Conservation (phyloP, 2,888 invertebrate species). For the Hydroisotoma schaefferi region DNA sequence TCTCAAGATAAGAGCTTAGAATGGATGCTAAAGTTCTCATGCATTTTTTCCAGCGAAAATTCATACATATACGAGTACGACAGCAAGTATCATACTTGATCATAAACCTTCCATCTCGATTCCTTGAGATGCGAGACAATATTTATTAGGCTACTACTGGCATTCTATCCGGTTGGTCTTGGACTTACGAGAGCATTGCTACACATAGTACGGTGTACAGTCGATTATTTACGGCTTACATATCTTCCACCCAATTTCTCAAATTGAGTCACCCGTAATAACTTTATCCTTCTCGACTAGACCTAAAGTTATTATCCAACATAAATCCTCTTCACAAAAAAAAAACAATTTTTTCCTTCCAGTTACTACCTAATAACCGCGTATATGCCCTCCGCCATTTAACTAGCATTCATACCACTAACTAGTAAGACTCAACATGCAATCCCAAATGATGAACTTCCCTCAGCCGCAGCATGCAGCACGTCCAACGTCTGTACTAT, state of each 20-base stretch:
- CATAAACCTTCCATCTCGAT: not conserved
- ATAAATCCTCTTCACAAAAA: not conserved
- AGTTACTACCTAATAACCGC: too few relatives aligned
- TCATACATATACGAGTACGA: not conserved
- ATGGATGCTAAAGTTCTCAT: too few relatives aligned
- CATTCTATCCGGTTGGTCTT: not conserved
- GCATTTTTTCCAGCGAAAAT: not conserved
- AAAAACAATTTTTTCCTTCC: not conserved
- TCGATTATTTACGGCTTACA: slow-evolving; percentile 7
- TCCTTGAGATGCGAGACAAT: slow-evolving; percentile 1
- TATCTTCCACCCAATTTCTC: slow-evolving; percentile 5
- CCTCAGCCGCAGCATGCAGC: too few relatives aligned
- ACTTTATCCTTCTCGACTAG: not conserved
- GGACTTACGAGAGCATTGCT: not conserved
- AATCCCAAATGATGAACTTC: too few relatives aligned
- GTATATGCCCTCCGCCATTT: too few relatives aligned
- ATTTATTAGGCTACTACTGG: not conserved
- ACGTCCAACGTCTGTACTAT: too few relatives aligned
- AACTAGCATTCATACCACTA: too few relatives aligned
- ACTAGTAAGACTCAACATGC: too few relatives aligned
- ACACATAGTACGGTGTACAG: too few relatives aligned
- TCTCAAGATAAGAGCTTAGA: too few relatives aligned
- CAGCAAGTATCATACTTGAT: not conserved
- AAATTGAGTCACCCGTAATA: not conserved
- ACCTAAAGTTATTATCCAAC: slow-evolving; percentile 5